Base-by-base conservation (phyloP, 1,140 invertebrate species). In the Calycopis cecrops region DNA sequence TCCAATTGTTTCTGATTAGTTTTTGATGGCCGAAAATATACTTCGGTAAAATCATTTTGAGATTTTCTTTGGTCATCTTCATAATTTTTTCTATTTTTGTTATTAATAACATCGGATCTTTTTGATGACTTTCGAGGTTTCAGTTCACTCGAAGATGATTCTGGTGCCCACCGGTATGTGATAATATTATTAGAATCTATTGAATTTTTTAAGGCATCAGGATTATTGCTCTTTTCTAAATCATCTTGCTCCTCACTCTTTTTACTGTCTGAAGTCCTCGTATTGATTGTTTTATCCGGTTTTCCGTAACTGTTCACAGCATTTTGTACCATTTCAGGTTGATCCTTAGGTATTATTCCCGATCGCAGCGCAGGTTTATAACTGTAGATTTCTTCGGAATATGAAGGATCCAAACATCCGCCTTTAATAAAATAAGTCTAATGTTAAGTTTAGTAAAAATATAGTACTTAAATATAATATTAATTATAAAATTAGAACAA, bases 321-420 rank as follows among this genome's bases (percentile, higher is more conserved):
- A 16, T 6, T 44, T 44, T 17, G 14, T 18, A 16, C 8, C 9
- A 16, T 12, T 44, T 16, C 17, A 7, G 9, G 7, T 17, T 16
- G 9, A 44, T 44, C 7, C 16, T 44, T 16, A 14, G 40, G 17
- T 44, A 44, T 17, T 44, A 14, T 44, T 44, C 4, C 8, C 9
- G 40, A 16, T 9, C 0, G 14, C 9, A 16, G 14, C 4, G 14
- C 17, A 16, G 50, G 60, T 54, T 61, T 50, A 54, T 85, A 85
- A 9, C 65, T 35, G 64, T 82, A 82, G 62, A 61, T 80, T 9
- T 85, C 82, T 71, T 85, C 82, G 58, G 55, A 62, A 62, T 76
- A 83, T 6, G 79, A 76, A 51, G 82, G 82, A 69, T 85, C 82
- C 42, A 85, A 63, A 44, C 79, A 85, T 21, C 82, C 82, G 28